Conservation (phyloP, 2,888 invertebrate genomes). For the Andrena praecox region DNA sequence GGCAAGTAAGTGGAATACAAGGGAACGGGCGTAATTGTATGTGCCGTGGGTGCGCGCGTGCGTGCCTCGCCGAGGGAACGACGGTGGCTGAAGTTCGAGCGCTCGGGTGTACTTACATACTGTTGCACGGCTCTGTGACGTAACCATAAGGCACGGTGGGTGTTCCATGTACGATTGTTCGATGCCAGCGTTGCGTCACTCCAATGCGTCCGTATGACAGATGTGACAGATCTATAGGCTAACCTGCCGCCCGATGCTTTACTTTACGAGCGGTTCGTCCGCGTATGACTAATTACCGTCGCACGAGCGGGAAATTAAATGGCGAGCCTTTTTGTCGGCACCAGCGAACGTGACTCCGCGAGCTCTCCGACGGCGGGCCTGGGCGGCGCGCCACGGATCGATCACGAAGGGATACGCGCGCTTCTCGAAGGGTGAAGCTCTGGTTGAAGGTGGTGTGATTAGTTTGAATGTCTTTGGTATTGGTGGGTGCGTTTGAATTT, state of each 20-base stretch:
- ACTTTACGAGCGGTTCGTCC: constrained; percentile 36
- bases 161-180: constrained; percentile 59
- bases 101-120: constrained; percentile 4
- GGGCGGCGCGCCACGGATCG: too few species aligned
- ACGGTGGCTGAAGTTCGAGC: constrained; percentile 39
- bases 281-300: constrained; percentile 53
- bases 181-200: constrained; percentile 54
- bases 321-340: constrained; percentile 8
- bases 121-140: constrained; percentile 37
- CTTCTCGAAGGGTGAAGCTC: too few species aligned
- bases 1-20: constrained; percentile 14
- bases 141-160: constrained; percentile 54
- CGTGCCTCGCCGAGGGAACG: constrained; percentile 19
- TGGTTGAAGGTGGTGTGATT: too few species aligned
- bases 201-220: constrained; percentile 55
- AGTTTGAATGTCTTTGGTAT: too few species aligned
- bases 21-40: constrained; percentile 11
- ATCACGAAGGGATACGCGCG: too few species aligned
- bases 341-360: background rate
- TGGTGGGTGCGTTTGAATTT: too few species aligned
- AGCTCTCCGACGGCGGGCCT: background rate
- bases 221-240: constrained; percentile 58
- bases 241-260: constrained; percentile 49
- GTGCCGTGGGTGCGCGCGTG: constrained; percentile 2
- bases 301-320: constrained; percentile 29